Conservation (phyloP, 2,113 vertebrate species). For the Strix aluco region DNA sequence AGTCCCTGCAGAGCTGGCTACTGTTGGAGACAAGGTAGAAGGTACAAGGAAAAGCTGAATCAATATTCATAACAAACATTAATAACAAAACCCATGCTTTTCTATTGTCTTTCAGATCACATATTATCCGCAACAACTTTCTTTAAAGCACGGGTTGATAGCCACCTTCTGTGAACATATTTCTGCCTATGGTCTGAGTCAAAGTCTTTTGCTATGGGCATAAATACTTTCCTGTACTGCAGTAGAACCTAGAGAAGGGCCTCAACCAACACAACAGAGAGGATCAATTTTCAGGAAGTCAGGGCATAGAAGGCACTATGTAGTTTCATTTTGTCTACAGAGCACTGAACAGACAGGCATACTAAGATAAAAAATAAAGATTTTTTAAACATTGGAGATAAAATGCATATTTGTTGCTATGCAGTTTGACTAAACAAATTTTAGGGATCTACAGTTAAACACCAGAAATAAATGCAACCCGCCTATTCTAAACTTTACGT, state of each 20-base stretch:
- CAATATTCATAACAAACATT: background rate
- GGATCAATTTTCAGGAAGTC: background rate
- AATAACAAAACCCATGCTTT: background rate
- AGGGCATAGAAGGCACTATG: background rate
- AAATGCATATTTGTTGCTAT: background rate
- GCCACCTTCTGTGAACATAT: background rate
- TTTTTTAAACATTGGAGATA: background rate
- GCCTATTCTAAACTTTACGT: background rate
- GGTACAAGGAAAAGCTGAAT: background rate
- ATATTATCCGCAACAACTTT: background rate
- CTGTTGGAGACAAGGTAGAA: background rate
- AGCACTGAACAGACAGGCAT: background rate
- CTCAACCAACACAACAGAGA: background rate
- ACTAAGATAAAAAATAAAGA: background rate
- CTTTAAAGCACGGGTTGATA: background rate
- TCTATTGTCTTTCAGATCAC: background rate
- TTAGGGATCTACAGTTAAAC: background rate
- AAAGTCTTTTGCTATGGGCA: background rate
- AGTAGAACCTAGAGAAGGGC: background rate
- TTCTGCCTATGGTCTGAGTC: background rate
- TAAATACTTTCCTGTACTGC: background rate
- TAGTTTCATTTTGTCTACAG: background rate
- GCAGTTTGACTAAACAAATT: background rate
- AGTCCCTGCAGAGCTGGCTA: background rate
- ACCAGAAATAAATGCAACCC: background rate